Evolutionary conservation across 2,113 vertebrate genomes (phyloP), one percentile per base, ranked within the genome.

Genomic region (Gasterosteus aculeatus): DNA sequence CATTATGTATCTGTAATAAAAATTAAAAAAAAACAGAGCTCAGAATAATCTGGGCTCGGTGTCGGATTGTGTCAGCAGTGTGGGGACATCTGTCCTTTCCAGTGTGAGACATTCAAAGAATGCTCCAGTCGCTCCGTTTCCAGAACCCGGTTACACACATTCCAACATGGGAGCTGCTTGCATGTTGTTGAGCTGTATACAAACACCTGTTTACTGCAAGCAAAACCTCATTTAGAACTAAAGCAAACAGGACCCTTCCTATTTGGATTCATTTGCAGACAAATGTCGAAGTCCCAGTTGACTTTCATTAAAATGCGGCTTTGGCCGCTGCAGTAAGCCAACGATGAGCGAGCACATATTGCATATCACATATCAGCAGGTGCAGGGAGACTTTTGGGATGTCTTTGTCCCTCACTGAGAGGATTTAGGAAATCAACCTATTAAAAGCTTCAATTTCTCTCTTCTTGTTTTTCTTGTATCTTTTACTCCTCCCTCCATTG

Each of bases 81-180:
- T 7, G 47, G 69, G 0, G 51, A 33, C 41, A 11, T n/a, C 57
- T 63, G 75, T 72, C 60, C 29, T 49, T 59, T 59, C 56, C 29
- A 19, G 67, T 68, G 78, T 58, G 22, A 83, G 84, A 85, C 72
- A 89, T 84, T 67, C 39, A 31, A 75, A 80, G 80, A 80, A 87
- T 82, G 82, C 67, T 19, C 11, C 83, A 26, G 71, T 72, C 44
- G 62, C 67, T 57, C 61, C 65, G 64, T 68, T 56, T 71, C 64
- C 69, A 75, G 65, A 46, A 31, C 74, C 2, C 57, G 44, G 51
- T 41, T n/a, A 76, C 67, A 80, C 74, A 73, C 75, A 82, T 81
- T 79, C 84, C 80, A 68, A 19, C 64, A 65, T 5, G 63, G 61
- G 69, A 75, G 74, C 71, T 59, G 46, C 39, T 19, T 58, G 35